Conservation (phyloP, 2,888 invertebrate genomes). For the Cheilosia impressa region DNA sequence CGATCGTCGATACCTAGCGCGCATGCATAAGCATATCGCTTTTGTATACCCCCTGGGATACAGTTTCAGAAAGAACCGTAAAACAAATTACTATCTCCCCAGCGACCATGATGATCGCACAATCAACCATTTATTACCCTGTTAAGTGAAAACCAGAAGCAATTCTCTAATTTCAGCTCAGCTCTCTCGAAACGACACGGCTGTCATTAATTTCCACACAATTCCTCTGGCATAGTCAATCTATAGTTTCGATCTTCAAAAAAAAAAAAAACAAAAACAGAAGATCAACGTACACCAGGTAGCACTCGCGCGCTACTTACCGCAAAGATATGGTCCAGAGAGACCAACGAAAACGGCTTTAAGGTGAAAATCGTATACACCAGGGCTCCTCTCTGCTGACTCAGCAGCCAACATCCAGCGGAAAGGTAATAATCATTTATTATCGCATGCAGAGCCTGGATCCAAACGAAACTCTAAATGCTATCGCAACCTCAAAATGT, state of each 20-base stretch:
- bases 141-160: slow-evolving; percentile 74
- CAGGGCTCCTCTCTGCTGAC: slow-evolving; percentile 4
- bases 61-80: slow-evolving; percentile 59
- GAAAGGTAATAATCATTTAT: slow-evolving; percentile 66
- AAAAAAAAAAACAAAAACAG: slow-evolving; percentile 28
- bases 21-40: slow-evolving; percentile 33
- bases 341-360: slow-evolving; percentile 34
- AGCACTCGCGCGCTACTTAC: slow-evolving; percentile 55
- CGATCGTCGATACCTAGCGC: slow-evolving; percentile 32
- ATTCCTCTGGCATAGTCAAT: slow-evolving; percentile 59
- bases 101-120: slow-evolving; percentile 33
- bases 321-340: slow-evolving; percentile 53
- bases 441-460: slow-evolving; percentile 39
- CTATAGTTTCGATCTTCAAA: slow-evolving; percentile 62
- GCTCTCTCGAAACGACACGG: slow-evolving; percentile 57
- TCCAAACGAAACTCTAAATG: slow-evolving; percentile 32
- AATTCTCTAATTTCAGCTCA: slow-evolving; percentile 65
- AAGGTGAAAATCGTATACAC: slow-evolving; percentile 54
- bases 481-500: slow-evolving; percentile 58
- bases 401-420: slow-evolving; percentile 10
- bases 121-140: slow-evolving; percentile 64
- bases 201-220: slow-evolving; percentile 71
- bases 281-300: slow-evolving; percentile 33
- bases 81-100: slow-evolving; percentile 62
- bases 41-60: slow-evolving; percentile 6